Base-by-base conservation (phyloP, 2,888 invertebrate genomes). In the Mantis religiosa region DNA sequence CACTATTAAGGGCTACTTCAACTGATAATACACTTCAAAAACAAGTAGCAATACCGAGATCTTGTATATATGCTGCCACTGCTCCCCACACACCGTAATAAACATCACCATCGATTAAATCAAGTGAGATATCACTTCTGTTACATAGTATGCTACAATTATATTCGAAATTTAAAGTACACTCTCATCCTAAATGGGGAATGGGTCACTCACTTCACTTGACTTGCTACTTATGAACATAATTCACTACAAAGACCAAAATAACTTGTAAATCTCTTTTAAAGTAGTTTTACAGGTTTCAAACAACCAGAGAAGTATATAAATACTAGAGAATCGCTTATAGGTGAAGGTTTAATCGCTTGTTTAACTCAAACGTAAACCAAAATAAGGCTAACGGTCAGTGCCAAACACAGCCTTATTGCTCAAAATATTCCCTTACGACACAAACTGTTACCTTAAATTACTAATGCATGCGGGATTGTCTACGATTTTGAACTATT, bases 321-420 rank as follows among this genome's bases (percentile, higher is more conserved):
- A 71, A 71, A 71, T 71, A 71, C 54, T 6, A 71, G 0, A 71
- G 54, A 71, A 71, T 4, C 20, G 25, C 12, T 41, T 0, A 41
- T 41, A 12, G 41, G 2, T 41, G 41, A 41, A 84, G 34, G 30
- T 85, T 54, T 47, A 41, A 41, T n/a, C 85, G 6, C 14, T 14
- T 27, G 30, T 84, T 25, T 25, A 27, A 47, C 12, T 47, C 15
- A 87, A 82, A 82, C n/a, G 86, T 82, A 82, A 25, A 82, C 25
- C 87, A 87, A 82, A 82, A 82, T 87, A 87, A 87, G 87, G 87
- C 87, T 82, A 87, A 87, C 87, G 87, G 87, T n/a, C 41, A 34
- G 14, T n/a, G 3, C 7, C 6, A 27, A 82, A 87, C 12, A 9
- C 87, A 4, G 30, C 34, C 34, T 71, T 27, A 87, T 82, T 87